Evolutionary conservation across 2,113 vertebrate genomes (phyloP), one percentile per base, ranked within the genome.

Genomic region (Cyanoliseus patagonus): DNA sequence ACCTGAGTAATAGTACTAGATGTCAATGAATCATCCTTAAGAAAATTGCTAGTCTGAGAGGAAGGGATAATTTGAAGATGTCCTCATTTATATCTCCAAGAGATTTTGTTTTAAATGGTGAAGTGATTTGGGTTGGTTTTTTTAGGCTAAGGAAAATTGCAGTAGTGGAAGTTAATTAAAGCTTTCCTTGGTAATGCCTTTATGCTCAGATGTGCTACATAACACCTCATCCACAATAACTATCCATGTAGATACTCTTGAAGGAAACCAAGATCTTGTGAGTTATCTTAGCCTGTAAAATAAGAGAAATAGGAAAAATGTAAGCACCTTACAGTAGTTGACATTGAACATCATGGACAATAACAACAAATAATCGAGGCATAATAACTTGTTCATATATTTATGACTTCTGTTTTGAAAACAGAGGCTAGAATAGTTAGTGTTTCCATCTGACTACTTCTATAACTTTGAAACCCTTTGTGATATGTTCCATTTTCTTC

Each of bases 371-470:
- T 84, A 74, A 69, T 90, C 30, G 47, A 81, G 61, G 55, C 73
- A 13, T 31, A 42, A 12, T 59, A 59, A 89, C 46, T 70, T 86
- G 37, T 83, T 94, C n/a, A 4, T 57, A 15, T 66, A 19, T 81
- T 51, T 67, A 4, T 66, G 81, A 63, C 46, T 94, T 70, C 80
- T 86, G 39, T 91, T 89, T 86, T 66, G 67, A 63, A 94, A 88
- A 13, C 39, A 81, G 61, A 90, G 81, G 46, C 76, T 91, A 47
- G 74, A 86, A 12, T 53, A 73, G 49, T 87, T 75, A 88, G 73
- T 86, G 64, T 59, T 91, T 90, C 86, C 84, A 84, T 95, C 80
- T 94, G 81, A 81, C 41, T 84, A 4, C 68, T 94, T 81, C n/a
- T 49, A 1, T 57, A 78, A 91, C 68, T 94, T 91, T 49, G 51